Evolutionary conservation across 2,888 invertebrate species (phyloP).

Genomic region (Artemia sinica): DNA sequence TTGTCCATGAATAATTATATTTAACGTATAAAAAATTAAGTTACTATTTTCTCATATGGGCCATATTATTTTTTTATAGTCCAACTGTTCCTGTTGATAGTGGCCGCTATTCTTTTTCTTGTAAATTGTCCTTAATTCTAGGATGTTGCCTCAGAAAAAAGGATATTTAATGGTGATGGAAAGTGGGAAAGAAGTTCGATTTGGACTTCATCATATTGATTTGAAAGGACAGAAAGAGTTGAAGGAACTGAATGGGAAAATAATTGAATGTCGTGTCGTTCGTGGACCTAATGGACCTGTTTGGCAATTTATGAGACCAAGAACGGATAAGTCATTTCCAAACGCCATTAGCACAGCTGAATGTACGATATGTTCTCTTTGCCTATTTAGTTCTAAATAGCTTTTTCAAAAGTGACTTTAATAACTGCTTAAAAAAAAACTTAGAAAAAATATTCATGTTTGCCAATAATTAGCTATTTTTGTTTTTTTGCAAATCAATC

Average conservation of each 20-base stretch:
- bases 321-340: conserved; percentile 90
- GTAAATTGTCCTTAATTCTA: conserved; percentile 31
- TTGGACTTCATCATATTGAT: conserved; percentile 34
- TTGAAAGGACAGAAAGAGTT: conserved; percentile 65
- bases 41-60: too few species aligned
- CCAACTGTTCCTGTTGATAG: background rate
- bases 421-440: background rate
- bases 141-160: conserved; percentile 46
- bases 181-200: conserved; percentile 40
- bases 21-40: too few species aligned
- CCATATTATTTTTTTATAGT: background rate
- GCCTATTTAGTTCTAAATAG: background rate
- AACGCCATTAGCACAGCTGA: conserved; percentile 70
- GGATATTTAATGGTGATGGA: conserved; percentile 65
- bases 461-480: background rate
- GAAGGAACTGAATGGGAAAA: conserved; percentile 68
- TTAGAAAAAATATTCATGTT: background rate
- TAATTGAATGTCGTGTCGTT: conserved; percentile 81
- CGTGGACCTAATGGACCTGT: conserved; percentile 36
- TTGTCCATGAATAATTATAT: too few species aligned
- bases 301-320: conserved; percentile 87
- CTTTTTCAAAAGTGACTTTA: background rate
- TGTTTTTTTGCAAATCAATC: background rate
- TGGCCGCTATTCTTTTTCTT: background rate
- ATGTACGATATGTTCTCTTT: conserved; percentile 38